Evolutionary conservation across 2,797 vertebrate genomes (phyloP).

Genomic region (Ctenochaetus hawaiiensis): DNA sequence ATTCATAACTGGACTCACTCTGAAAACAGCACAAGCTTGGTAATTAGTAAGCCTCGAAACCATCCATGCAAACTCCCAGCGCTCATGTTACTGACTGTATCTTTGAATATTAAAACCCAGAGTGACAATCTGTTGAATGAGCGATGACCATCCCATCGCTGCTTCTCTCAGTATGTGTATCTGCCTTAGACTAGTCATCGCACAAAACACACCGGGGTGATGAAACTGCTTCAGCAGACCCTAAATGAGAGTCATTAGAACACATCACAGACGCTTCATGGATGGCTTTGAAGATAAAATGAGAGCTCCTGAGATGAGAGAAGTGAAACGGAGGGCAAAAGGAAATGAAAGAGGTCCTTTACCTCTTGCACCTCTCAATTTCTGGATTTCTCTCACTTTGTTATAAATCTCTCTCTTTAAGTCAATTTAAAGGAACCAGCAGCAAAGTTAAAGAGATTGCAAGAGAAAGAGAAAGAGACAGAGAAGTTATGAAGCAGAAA

Average conservation of each 20-base stretch:
- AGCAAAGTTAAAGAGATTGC: constrained; percentile 10
- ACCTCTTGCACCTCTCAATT: constrained; percentile 41
- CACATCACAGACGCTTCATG: constrained; percentile 42
- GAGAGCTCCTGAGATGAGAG: constrained; percentile 25
- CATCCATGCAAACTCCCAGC: constrained; percentile 9
- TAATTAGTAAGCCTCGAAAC: constrained; percentile 14
- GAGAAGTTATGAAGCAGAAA: constrained; percentile 54
- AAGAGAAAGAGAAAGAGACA: neutral
- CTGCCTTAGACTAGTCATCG: constrained; percentile 37
- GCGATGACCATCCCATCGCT: constrained; percentile 29
- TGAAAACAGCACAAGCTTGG: constrained; percentile 6
- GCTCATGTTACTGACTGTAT: constrained; percentile 17
- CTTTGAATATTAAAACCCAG: constrained; percentile 37
- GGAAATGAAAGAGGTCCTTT: constrained; percentile 48
- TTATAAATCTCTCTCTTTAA: constrained; percentile 43
- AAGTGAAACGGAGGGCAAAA: constrained; percentile 37
- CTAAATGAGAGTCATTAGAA: constrained; percentile 58
- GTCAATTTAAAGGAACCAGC: constrained; percentile 27
- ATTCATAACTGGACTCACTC: neutral
- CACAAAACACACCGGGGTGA: constrained; percentile 34
- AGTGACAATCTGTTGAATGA: constrained; percentile 43
- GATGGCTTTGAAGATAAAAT: constrained; percentile 66
- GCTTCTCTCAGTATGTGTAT: constrained; percentile 31
- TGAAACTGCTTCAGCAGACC: constrained; percentile 42
- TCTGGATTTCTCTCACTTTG: constrained; percentile 32